Conservation (phyloP, 2,888 invertebrate species). For the Pomacea canaliculata region DNA sequence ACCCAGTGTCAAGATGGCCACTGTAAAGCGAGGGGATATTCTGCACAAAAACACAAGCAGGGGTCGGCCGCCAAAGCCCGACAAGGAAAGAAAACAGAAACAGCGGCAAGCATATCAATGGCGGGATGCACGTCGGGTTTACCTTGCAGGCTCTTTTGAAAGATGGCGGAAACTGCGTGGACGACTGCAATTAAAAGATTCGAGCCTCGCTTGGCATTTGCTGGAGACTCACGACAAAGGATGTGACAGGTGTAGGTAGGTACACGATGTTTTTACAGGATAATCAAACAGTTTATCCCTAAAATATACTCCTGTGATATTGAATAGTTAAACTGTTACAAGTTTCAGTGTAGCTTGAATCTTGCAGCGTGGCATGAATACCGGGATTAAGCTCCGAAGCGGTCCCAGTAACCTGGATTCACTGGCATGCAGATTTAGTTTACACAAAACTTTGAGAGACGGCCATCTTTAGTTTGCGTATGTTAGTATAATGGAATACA, state of each 20-base stretch:
- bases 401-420: too few relatives aligned
- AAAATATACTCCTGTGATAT: too few relatives aligned
- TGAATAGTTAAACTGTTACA: too few relatives aligned
- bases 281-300: too few relatives aligned
- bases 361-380: neutral
- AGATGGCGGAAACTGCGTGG: slow-evolving; percentile 39
- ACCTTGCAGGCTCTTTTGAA: slow-evolving; percentile 40
- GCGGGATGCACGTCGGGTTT: slow-evolving; percentile 38
- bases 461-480: too few relatives aligned
- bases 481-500: too few relatives aligned
- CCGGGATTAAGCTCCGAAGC: too few relatives aligned
- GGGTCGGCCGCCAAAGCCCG: slow-evolving; percentile 35
- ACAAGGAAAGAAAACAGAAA: slow-evolving; percentile 34
- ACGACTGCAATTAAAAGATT: slow-evolving; percentile 40
- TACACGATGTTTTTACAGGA: neutral
- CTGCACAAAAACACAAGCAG: slow-evolving; percentile 31
- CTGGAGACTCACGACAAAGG: slow-evolving; percentile 44
- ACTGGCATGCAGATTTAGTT: too few relatives aligned
- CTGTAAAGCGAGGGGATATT: slow-evolving; percentile 37
- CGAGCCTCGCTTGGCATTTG: slow-evolving; percentile 45
- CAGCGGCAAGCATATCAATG: slow-evolving; percentile 39
- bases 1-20: slow-evolving; percentile 37
- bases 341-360: too few relatives aligned
- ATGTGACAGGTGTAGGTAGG: slow-evolving; percentile 39
- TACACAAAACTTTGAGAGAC: too few relatives aligned